Evolutionary conservation across 2,797 vertebrate genomes (phyloP), one percentile per base, ranked within the genome.

Genomic region (Danio choprae): DNA sequence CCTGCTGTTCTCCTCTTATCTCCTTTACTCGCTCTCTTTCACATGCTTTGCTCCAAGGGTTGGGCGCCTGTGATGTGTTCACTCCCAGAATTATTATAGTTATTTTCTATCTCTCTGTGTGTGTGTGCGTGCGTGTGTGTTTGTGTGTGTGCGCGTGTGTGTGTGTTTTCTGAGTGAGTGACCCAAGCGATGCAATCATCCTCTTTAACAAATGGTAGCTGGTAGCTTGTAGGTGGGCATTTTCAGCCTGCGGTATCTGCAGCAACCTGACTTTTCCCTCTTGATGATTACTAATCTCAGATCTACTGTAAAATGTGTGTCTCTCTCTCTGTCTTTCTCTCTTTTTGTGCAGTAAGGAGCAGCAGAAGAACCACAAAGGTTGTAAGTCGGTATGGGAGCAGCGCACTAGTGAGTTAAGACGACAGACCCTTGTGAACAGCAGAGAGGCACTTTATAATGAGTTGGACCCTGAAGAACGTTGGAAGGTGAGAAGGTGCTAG

Each of bases 301-400:
- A 80, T 80, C 11, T 73, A 55, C 59, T 73, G 40, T 79, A 71
- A 79, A 72, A 46, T 46, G 11, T 55, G 6, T 71, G 41, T 78
- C 1, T 43, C 56, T 56, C 48, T 69, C 18, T 65, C 48, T 81
- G 20, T 74, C 43, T n/a, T 53, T 78, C 18, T 7, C 22, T 73
- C 87, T 76, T 11, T 11, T 44, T 80, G 59, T 87, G 58, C 88
- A 98, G 97, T 88, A 98, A 97, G 88, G 96, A 98, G 81, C 96
- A 97, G 74, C 95, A 97, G 90, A 96, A 93, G 92, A 98, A 96
- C 90, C 88, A 97, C 87, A 98, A 97, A 58, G 85, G 92, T 63
- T 93, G 50, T 69, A 96, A 95, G 90, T 98, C 97, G 0, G 94
- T 99, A 84, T 98, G 97, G 97, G 97, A 99, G 86, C 96, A 98